Evolutionary conservation across 1,140 invertebrate species (phyloP).

Genomic region (Saxidomus purpurata): DNA sequence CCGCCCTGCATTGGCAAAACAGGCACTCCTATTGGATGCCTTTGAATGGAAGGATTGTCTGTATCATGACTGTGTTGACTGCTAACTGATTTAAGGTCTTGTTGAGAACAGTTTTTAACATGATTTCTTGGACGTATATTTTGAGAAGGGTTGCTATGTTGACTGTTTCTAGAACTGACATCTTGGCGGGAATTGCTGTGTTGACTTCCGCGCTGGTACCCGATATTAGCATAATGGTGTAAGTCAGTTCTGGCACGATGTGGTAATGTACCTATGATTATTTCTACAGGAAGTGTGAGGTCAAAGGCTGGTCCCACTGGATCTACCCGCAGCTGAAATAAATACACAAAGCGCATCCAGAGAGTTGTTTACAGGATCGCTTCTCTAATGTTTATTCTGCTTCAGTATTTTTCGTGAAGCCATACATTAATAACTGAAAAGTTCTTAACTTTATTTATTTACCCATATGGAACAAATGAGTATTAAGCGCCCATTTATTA

Average conservation of each 20-base stretch:
- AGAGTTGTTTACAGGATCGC: too few relatives aligned
- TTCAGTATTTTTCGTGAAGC: too few relatives aligned
- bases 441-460: too few relatives aligned
- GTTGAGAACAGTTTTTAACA: background rate
- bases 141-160: background rate
- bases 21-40: conserved; percentile 55
- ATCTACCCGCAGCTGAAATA: conserved; percentile 78
- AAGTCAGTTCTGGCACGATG: background rate
- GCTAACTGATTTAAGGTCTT: background rate
- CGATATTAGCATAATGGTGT: conserved; percentile 44
- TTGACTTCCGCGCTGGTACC: background rate
- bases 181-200: background rate
- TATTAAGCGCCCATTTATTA: too few relatives aligned
- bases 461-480: too few relatives aligned
- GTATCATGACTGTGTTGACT: background rate
- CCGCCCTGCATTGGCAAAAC: conserved; percentile 40
- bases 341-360: too few relatives aligned
- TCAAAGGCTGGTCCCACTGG: conserved; percentile 82
- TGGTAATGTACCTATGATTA: conserved; percentile 81
- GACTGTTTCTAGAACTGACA: background rate
- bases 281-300: conserved; percentile 78
- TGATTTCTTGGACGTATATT: background rate
- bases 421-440: too few relatives aligned
- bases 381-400: too few relatives aligned
- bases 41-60: background rate